Percentiles rank a stretch among this genome's conserved stretches.
Conservation (phyloP, 1,140 invertebrate genomes). For the Drosophila busckii region DNA sequence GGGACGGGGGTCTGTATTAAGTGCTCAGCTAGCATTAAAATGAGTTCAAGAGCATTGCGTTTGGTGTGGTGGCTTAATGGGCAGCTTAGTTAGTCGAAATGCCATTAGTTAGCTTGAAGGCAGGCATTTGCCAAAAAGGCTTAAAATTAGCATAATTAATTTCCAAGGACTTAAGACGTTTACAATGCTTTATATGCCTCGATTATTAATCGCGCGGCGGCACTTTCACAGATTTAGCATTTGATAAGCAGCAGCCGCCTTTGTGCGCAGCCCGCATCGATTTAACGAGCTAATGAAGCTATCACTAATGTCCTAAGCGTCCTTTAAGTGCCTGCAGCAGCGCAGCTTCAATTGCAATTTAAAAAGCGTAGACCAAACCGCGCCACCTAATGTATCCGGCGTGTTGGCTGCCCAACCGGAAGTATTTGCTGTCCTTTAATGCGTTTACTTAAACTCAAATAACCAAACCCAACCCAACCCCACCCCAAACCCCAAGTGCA, state of each 20-base stretch:
- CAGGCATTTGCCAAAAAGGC: conserved; percentile 51
- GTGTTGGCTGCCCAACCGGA: conserved; percentile 36
- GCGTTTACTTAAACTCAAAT: conserved; percentile 53
- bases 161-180: conserved; percentile 33
- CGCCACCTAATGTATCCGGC: conserved; percentile 52
- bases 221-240: conserved; percentile 9
- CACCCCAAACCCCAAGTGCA: not conserved
- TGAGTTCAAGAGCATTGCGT: not conserved
- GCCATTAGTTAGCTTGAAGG: conserved; percentile 48
- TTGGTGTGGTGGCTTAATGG: conserved; percentile 38
- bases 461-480: conserved; percentile 18
- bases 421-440: conserved; percentile 58
- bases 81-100: conserved; percentile 50
- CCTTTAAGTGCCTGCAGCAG: no score
- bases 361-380: conserved; percentile 25
- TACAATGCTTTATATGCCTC: conserved; percentile 11
- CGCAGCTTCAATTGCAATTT: conserved; percentile 16
- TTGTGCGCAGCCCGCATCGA: no score
- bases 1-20: no score
- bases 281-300: no score
- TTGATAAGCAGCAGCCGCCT: no score
- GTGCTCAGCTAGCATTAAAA: conserved; percentile 34
- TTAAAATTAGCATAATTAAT: conserved; percentile 68
- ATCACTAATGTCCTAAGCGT: no score
- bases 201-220: conserved; percentile 47